These are phyloP conservation scores for Prionailurus bengalensis DNA, from an alignment of 2,113 vertebrate genomes.

Conservation along the genomic window DNA sequence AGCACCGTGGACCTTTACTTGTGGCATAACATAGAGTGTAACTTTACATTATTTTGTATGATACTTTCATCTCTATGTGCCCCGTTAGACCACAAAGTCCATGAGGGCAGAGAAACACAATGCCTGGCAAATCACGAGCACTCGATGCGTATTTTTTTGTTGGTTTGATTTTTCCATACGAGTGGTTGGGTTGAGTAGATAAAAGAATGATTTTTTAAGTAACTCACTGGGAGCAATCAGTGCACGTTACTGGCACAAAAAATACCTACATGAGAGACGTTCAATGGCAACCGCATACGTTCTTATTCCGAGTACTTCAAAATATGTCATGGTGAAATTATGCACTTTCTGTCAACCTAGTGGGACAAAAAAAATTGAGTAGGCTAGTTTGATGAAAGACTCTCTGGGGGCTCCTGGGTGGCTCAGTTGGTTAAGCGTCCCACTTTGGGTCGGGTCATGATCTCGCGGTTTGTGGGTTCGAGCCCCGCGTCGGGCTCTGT, in stretches of 20 bases:
- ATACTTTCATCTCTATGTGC: neutral
- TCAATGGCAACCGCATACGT: neutral
- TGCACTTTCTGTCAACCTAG: neutral
- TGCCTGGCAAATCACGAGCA: neutral
- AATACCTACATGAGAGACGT: slow-evolving; percentile 15
- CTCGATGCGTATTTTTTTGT: neutral
- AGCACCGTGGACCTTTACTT: neutral
- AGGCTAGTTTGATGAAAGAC: neutral
- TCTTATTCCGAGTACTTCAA: neutral
- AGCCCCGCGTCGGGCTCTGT: no score
- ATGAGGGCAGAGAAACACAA: neutral
- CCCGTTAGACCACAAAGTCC: neutral
- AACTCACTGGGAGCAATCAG: neutral
- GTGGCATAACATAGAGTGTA: neutral
- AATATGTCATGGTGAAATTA: slow-evolving; percentile 37
- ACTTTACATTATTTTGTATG: slow-evolving; percentile 11
- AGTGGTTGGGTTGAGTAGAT: neutral
- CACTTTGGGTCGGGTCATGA: no score
- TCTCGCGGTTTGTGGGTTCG: no score
- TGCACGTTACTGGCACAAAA: neutral
- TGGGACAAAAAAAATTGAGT: neutral
- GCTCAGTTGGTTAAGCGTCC: no score
- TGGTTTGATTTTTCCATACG: neutral
- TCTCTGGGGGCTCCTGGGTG: neutral
- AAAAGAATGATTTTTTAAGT: neutral